phyloP scores from a whole-genome alignment of 2,797 vertebrate genomes.

The Acipenser transmontanus region DNA sequence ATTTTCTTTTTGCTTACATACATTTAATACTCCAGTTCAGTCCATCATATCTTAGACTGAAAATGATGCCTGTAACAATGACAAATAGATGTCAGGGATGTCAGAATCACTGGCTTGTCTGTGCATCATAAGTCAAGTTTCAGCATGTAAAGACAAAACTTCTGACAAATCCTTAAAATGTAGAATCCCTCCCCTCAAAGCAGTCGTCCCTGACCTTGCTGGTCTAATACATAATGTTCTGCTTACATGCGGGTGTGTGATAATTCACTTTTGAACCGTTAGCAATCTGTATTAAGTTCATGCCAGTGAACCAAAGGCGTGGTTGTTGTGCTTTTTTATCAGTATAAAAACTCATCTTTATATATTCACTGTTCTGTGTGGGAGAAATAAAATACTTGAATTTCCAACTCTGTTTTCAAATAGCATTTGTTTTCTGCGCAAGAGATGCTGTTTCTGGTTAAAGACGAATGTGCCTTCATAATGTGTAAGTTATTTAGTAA shows the following conservation, averaged over 20 bases:
- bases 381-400: too few species aligned
- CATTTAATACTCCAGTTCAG: too few species aligned
- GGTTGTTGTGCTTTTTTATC: neutral
- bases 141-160: neutral
- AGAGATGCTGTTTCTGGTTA: too few species aligned
- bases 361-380: neutral
- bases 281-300: conserved; percentile 39
- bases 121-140: neutral
- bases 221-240: conserved; percentile 29
- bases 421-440: too few species aligned
- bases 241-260: conserved; percentile 35
- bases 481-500: too few species aligned
- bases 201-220: conserved; percentile 28
- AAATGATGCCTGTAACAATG: too few species aligned
- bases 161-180: neutral
- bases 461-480: too few species aligned
- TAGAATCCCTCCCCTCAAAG: neutral
- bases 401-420: too few species aligned
- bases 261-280: conserved; percentile 46
- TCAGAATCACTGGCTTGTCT: neutral
- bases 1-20: too few species aligned
- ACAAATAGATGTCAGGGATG: neutral
- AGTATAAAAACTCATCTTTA: neutral
- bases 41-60: too few species aligned
- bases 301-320: conserved; percentile 40